Conservation (phyloP, 2,113 vertebrate species). For the Tonatia bakeri region DNA sequence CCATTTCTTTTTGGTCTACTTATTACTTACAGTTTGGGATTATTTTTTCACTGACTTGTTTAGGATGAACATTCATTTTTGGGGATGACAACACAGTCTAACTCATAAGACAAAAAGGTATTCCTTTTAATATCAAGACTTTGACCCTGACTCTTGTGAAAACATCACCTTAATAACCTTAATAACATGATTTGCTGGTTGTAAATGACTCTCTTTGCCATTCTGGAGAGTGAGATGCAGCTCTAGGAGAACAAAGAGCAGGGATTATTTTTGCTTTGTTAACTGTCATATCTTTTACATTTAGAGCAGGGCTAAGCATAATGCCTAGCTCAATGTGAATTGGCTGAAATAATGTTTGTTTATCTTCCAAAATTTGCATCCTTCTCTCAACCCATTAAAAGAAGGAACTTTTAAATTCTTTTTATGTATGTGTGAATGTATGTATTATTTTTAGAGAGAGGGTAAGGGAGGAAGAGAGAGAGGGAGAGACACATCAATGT, state of each 20-base stretch:
- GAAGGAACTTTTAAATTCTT: neutral
- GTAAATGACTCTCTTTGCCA: neutral
- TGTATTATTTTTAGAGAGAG: too few relatives aligned
- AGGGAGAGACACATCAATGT: too few relatives aligned
- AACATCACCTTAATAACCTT: neutral
- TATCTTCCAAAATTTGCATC: neutral
- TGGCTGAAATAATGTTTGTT: neutral
- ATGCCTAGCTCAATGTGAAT: neutral
- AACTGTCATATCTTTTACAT: neutral
- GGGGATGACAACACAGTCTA: neutral
- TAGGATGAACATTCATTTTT: neutral
- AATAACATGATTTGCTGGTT: neutral
- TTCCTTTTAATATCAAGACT: neutral
- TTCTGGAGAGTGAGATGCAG: neutral
- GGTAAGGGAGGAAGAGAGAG: too few relatives aligned
- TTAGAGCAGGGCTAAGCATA: neutral
- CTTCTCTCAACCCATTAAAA: neutral
- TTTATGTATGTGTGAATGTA: neutral
- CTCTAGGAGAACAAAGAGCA: neutral
- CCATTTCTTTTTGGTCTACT: neutral
- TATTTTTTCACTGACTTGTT: neutral
- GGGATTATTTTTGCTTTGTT: neutral
- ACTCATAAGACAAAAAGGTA: neutral
- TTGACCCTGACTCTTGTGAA: neutral
- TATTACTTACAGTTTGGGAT: neutral